Percentiles rank a stretch among this genome's conserved stretches.
Evolutionary conservation across 2,797 vertebrate species (phyloP).

Genomic region (Alauda arvensis): DNA sequence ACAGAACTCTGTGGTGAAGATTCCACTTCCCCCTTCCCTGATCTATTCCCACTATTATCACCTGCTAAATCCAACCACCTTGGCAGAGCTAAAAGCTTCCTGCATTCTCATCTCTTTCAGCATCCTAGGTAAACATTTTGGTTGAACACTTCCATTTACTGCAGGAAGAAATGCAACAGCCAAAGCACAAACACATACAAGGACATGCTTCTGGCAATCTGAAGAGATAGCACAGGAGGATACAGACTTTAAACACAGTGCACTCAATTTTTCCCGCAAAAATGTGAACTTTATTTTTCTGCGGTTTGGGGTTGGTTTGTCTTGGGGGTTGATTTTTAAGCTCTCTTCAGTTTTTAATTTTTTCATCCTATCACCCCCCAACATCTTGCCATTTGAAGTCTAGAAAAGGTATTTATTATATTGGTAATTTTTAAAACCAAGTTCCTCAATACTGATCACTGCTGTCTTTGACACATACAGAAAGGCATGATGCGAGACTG

Average conservation of each 20-base stretch:
- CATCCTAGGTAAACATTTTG: not conserved
- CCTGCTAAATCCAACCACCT: not conserved
- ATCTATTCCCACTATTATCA: not conserved
- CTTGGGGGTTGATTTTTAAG: not conserved
- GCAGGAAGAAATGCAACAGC: not conserved
- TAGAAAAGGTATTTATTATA: not conserved
- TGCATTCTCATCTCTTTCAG: not conserved
- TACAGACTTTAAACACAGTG: not conserved
- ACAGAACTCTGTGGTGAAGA: not conserved
- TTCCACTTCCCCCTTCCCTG: not conserved
- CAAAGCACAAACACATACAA: not conserved
- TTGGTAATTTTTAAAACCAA: not conserved
- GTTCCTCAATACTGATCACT: not conserved
- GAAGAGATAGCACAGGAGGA: not conserved
- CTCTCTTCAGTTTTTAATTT: not conserved
- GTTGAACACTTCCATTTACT: not conserved
- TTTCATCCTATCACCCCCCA: not conserved
- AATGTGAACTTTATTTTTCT: not conserved
- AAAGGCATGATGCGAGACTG: not conserved
- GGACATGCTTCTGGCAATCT: not conserved
- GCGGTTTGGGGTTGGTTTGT: not conserved
- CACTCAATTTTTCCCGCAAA: not conserved
- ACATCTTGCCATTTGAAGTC: not conserved
- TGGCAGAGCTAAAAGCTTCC: not conserved
- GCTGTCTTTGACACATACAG: not conserved